Evolutionary conservation across 2,888 invertebrate genomes (phyloP), one percentile per base, ranked within the genome.

Genomic region (Phytoseiulus persimilis): DNA sequence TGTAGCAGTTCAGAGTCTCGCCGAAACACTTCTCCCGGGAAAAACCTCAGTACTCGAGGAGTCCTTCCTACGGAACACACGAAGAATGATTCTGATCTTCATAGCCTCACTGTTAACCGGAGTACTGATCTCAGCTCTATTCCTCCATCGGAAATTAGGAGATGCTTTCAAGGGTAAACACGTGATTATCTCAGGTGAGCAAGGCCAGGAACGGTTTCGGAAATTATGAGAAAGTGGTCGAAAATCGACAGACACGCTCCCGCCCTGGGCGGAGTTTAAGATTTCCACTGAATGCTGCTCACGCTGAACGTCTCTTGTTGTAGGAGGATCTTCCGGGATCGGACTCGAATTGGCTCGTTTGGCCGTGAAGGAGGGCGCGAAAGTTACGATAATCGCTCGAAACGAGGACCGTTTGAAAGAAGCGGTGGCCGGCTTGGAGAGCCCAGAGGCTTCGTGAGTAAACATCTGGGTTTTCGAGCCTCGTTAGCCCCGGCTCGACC

Each of bases 281-380:
- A 39, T 39, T 39, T 9, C 39, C 5, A 6, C 9, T 39, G 39
- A 39, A 39, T 6, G 39, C 5, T 39, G n/a, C 39, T 39, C 39
- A 39, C 5, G 39, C 9, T 39, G 3, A 6, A 39, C 3, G 3
- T 39, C 9, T 9, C 3, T 28, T 65, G 5, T 18, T 87, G 98
- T 98, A 45, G 98, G 98, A 84, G 98, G 98, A 23, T 98, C 98
- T 0, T 97, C 97, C 93, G 98, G 98, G 11, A 99, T 99, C 91
- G 99, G 98, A 0, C 95, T 96, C 93, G 95, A 95, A 90, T 93
- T 96, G 28, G 98, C 97, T 0, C 93, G 95, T 39, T 94, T 96
- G 92, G 96, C 95, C 18, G 96, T 95, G 0, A 94, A 94, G 92
- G 93, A 94, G 91, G 98, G 98, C 45, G 98, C 98, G 5, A 94